Evolutionary conservation across 2,888 invertebrate species (phyloP), one percentile per base, ranked within the genome.

Genomic region (Meliscaeva auricollis): DNA sequence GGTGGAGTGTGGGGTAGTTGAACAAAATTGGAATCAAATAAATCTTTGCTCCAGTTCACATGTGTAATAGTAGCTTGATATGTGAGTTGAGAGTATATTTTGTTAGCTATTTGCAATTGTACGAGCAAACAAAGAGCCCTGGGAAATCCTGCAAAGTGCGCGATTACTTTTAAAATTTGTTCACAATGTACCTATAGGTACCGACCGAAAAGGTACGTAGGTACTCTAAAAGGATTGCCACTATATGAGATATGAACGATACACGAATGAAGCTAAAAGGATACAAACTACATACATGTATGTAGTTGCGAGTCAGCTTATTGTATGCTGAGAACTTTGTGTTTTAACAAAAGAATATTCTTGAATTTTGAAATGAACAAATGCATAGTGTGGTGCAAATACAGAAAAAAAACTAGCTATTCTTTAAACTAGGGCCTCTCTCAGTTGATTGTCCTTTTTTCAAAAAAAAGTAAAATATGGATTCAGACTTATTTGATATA

Each of bases 71-170:
- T 17, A 35, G 9, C 11, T 58, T 32, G 20, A 7, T 35, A 54
- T 9, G 17, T 17, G 9, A 20, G 8, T 7, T 6, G 20, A 11
- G 17, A 7, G 3, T 30, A 30, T 13, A 46, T 64, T 46, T 64
- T 26, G 64, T 17, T 46, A 41, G 44, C 44, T 64, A 22, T 46
- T 32, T 64, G 30, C 64, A 44, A 62, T 44, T 44, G 46, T 64
- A 7, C 7, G 13, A 46, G 7, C 30, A 17, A 46, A 32, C 17
- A 46, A 17, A 64, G 44, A 64, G 41, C 30, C 26, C 17, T 64
- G 64, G 44, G 64, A 64, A 64, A 46, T 64, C 46, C 64, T 30
- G 17, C 22, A 44, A 13, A 41, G 30, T 64, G 30, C 44, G 64
- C 64, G 46, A 64, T 44, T 26, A 11, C 60, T 64, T 46, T 64